Evolutionary conservation across 30 jellyfish, hydroid and myxozoan genomes (phyloP).

Genomic region (Sanderia malayensis): DNA sequence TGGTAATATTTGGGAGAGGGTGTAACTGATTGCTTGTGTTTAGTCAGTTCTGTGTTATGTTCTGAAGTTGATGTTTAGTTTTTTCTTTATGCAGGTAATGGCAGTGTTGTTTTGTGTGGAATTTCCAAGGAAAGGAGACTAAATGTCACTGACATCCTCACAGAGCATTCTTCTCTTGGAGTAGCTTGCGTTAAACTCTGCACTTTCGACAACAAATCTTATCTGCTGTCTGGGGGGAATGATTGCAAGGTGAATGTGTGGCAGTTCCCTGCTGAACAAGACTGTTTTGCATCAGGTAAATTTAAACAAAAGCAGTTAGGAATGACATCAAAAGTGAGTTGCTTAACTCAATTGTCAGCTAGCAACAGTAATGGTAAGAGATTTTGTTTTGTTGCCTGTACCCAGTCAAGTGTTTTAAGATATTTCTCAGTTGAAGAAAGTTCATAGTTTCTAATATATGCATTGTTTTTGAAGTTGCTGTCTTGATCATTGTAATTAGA

Average conservation of each 20-base stretch:
- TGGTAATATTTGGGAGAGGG: no score
- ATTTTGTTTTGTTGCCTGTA: constrained; percentile 30
- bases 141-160: constrained; percentile 35
- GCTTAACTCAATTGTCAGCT: constrained; percentile 14
- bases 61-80: no score
- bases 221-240: constrained; percentile 81
- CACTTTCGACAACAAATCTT: constrained; percentile 4
- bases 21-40: no score
- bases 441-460: no score
- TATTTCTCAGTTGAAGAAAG: constrained; percentile 13
- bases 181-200: constrained; percentile 34
- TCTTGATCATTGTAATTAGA: no score
- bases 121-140: constrained; percentile 45
- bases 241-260: constrained; percentile 56
- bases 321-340: constrained; percentile 33
- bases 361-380: constrained; percentile 22
- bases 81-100: no score
- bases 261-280: constrained; percentile 29
- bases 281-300: background rate
- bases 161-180: constrained; percentile 78
- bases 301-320: background rate
- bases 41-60: no score
- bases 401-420: constrained; percentile 26
- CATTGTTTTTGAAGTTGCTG: no score
- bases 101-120: constrained; percentile 51